Base-by-base conservation (phyloP, 2,113 vertebrate species). In the Chlorodrepanis virens region DNA sequence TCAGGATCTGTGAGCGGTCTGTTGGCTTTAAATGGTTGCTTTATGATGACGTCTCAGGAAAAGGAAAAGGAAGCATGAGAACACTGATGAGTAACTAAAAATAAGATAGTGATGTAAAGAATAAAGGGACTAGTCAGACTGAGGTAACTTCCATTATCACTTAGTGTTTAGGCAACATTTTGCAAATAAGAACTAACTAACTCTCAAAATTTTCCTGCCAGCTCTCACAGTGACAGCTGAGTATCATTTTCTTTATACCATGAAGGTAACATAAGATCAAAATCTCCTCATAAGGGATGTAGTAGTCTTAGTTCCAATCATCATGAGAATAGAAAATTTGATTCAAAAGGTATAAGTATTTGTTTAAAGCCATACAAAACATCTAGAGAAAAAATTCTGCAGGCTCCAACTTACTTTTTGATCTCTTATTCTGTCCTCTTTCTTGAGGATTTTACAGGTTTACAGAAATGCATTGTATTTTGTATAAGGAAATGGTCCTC, bases 31-130 rank as follows among this genome's bases (percentile, higher is more conserved):
- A 93, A 82, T 15, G 8, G 78, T 84, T 95, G 57, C 49, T 83
- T 96, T 92, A 79, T 78, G 86, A 95, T 96, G 94, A 89, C 19
- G 25, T 91, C 52, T 81, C 81, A 92, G 97, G 95, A 97, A 97
- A 96, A 97, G 97, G 97, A 98, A 98, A 89, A 93, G 98, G 98
- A 98, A 98, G 85, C 44, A 94, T 98, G 97, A 97, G 93, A 89
- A 97, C 97, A 98, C 16, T 39, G 23, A 60, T 52, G 45, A 97
- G 61, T 88, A 96, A 96, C 91, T 93, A 94, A 82, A 93, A 85
- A 93, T 92, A 83, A 96, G 81, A 63, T 18, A 91, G 28, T 83
- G 65, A 94, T 82, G 94, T 88, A 83, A 89, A 79, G 29, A 77
- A 81, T 68, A 83, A 82, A 90, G 65, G 65, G 29, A 65, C 54